Percentiles rank a stretch among this genome's conserved stretches.
Evolutionary conservation across 2,113 vertebrate genomes (phyloP).

Genomic region (Callospermophilus lateralis): DNA sequence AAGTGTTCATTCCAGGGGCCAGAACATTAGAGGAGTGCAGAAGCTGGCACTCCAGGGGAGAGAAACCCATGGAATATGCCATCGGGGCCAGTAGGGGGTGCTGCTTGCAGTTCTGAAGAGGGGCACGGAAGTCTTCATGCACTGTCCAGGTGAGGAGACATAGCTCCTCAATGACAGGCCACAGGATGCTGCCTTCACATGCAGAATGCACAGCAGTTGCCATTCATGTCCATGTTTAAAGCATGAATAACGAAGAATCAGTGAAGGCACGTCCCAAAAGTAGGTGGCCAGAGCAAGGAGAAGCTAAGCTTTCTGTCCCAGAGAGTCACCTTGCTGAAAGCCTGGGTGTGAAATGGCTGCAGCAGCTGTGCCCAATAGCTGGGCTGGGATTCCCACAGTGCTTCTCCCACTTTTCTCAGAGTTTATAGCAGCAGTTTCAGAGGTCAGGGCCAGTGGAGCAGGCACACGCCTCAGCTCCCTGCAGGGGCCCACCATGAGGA

Average conservation of each 20-base stretch:
- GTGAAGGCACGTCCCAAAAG: not conserved
- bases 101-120: not conserved
- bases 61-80: not conserved
- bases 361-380: too few species aligned
- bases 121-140: not conserved
- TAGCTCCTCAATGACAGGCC: not conserved
- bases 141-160: not conserved
- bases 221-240: not conserved
- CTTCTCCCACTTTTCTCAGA: constrained; percentile 15
- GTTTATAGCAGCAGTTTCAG: not conserved
- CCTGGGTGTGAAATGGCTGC: not conserved
- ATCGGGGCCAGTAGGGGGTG: accelerated
- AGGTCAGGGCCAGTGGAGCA: not conserved
- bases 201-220: not conserved
- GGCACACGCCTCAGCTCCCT: not conserved
- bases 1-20: not conserved
- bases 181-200: not conserved
- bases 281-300: too few species aligned
- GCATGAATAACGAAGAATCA: not conserved
- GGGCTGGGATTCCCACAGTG: not conserved
- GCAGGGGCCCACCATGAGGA: not conserved
- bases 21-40: too few species aligned
- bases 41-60: accelerated
- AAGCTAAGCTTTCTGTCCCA: not conserved
- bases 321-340: not conserved